A percentile compares a stretch with the other conserved stretches of the same genome.
Conservation (phyloP, 2,888 invertebrate species). For the Amorpha juglandis region DNA sequence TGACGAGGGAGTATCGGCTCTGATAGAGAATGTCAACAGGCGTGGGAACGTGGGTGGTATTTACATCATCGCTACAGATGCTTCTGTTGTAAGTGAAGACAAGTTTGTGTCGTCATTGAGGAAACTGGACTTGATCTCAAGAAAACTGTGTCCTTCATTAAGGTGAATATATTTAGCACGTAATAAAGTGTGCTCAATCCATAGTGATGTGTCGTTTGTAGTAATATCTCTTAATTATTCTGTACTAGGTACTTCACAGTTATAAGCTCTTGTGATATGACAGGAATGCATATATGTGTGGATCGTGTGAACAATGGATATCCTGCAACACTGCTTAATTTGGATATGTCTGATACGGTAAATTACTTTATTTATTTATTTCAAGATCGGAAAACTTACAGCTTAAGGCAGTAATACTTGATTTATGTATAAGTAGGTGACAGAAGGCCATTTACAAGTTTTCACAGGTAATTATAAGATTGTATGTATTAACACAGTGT, state of each 20-base stretch:
- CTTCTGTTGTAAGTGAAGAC: slow-evolving; percentile 19
- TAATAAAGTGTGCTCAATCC: background rate
- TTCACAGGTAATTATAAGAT: too few species aligned
- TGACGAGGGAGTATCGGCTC: slow-evolving; percentile 29
- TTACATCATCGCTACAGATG: slow-evolving; percentile 37
- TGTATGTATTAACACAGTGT: too few species aligned
- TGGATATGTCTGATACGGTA: background rate
- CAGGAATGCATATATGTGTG: slow-evolving; percentile 39
- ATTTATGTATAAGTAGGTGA: too few species aligned
- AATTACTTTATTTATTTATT: too few species aligned
- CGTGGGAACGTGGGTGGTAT: slow-evolving; percentile 48
- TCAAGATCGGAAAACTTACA: too few species aligned
- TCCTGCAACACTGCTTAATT: slow-evolving; percentile 39
- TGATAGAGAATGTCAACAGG: slow-evolving; percentile 38
- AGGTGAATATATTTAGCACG: slow-evolving; percentile 40
- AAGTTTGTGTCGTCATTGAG: slow-evolving; percentile 35
- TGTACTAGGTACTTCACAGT: slow-evolving; percentile 43
- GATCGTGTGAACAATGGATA: slow-evolving; percentile 38
- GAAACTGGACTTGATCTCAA: slow-evolving; percentile 44
- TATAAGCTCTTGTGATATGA: slow-evolving; percentile 29
- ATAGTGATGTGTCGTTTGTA: background rate
- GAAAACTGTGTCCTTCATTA: slow-evolving; percentile 45
- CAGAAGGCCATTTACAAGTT: too few species aligned
- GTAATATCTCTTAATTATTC: slow-evolving; percentile 22
- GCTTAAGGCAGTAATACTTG: too few species aligned